phyloP scores from a whole-genome alignment of 1,140 invertebrate genomes.

The Cydia splendana region DNA sequence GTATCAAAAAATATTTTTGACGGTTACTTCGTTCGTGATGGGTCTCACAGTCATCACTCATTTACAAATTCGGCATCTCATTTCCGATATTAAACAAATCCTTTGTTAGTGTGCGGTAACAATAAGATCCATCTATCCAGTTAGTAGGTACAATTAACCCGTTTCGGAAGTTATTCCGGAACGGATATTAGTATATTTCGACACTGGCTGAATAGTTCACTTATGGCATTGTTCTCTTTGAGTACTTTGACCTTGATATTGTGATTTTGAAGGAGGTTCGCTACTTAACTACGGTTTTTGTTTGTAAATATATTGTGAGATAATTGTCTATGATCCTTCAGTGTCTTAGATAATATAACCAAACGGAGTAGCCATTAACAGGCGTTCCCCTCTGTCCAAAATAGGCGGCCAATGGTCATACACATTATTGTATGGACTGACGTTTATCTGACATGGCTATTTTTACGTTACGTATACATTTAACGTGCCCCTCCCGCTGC shows the following conservation, averaged over 20 bases:
- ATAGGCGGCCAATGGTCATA: too few species aligned
- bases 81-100: constrained; percentile 20
- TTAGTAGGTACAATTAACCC: constrained; percentile 2
- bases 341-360: too few species aligned
- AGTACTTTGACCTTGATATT: constrained; percentile 16
- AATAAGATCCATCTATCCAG: constrained; percentile 12
- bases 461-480: too few species aligned
- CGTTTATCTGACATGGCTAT: too few species aligned
- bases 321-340: not conserved
- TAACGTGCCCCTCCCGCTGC: too few species aligned
- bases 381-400: too few species aligned
- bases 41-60: not conserved
- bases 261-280: not conserved
- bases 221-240: not conserved
- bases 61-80: not conserved
- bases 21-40: too few species aligned
- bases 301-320: not conserved
- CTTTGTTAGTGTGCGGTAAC: constrained; percentile 3
- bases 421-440: too few species aligned
- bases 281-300: not conserved
- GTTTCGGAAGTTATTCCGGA: constrained; percentile 16
- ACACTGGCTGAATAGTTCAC: constrained; percentile 4
- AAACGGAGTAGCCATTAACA: too few species aligned
- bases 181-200: constrained; percentile 24
- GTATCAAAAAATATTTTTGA: too few species aligned